Base-by-base conservation (phyloP, 2,797 vertebrate species). In the Molossus molossus region DNA sequence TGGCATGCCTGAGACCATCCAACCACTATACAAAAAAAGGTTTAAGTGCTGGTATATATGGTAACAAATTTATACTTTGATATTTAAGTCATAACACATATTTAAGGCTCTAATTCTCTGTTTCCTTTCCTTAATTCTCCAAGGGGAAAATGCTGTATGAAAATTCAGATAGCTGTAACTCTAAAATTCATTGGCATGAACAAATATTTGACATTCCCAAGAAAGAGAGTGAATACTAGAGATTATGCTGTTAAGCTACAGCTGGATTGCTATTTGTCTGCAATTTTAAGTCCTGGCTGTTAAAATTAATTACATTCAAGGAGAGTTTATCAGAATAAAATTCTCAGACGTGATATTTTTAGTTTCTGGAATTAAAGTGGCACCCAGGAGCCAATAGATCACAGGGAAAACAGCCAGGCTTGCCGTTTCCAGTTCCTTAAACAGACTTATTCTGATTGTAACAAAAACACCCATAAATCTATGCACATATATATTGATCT, bases 401-500 rank as follows among this genome's bases (percentile, higher is more conserved):
- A 96, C 92, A 55, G 79, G 83, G 95, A 97, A 98, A 97, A 98
- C 95, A 97, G 97, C 91, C 97, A 97, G 97, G 18, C 87, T 97
- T 97, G 96, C 97, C 91, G 92, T 98, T 98, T 97, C 48, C 91
- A 97, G 96, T 96, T 97, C 95, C 98, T 97, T 97, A 98, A 98
- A 97, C 93, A 98, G 98, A 97, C 97, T 98, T 98, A 98, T 97
- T 99, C 98, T 98, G 97, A 98, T 98, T 98, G 98, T 97, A 98
- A 98, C 98, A 98, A 98, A 98, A 98, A 20, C 98, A 98, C 97
- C 97, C 98, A 98, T 99, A 99, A 99, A 99, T 99, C 98, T 98
- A 98, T 98, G 98, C 98, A 98, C 98, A 98, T 98, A 98, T 98
- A 97, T 99, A 99, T 99, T 98, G 99, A 99, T 99, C 97, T 97